phyloP scores from a whole-genome alignment of 1,140 invertebrate species.

The Brachionus angularis region DNA sequence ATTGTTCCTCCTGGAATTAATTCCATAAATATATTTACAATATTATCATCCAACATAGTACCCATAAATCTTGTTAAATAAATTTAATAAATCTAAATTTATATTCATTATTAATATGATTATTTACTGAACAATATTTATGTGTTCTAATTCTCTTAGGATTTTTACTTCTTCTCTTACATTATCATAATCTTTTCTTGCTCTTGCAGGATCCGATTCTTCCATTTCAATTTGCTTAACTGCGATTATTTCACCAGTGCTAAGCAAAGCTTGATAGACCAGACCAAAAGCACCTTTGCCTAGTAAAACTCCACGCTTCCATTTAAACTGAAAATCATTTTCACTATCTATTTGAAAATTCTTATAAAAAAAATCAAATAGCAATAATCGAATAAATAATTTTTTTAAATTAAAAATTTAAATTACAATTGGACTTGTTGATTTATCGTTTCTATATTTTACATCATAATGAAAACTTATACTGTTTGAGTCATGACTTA shows the following conservation, averaged over 20 bases:
- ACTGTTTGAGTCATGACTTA: constrained; percentile 26
- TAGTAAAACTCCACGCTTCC: constrained; percentile 57
- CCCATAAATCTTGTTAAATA: constrained; percentile 21
- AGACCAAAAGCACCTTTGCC: constrained; percentile 57
- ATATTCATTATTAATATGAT: neutral
- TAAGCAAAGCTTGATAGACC: constrained; percentile 56
- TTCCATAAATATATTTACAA: constrained; percentile 43
- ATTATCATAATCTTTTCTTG: constrained; percentile 55
- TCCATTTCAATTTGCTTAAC: constrained; percentile 58
- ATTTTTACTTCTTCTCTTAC: constrained; percentile 58
- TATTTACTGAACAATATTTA: constrained; percentile 56
- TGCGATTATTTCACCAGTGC: constrained; percentile 55
- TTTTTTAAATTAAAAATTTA: neutral
- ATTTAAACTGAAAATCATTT: constrained; percentile 44
- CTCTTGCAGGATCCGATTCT: constrained; percentile 50
- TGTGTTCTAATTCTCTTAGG: constrained; percentile 55
- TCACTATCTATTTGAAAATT: constrained; percentile 35
- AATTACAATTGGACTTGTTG: constrained; percentile 27
- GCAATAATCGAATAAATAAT: neutral
- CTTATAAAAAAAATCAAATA: neutral
- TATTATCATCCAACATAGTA: constrained; percentile 23
- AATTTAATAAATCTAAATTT: neutral
- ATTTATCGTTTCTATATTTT: constrained; percentile 16
- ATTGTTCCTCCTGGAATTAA: constrained; percentile 36
- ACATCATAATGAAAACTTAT: constrained; percentile 19